Base-by-base conservation (phyloP, 2,888 invertebrate species). In the Tetrapedia diversipes region DNA sequence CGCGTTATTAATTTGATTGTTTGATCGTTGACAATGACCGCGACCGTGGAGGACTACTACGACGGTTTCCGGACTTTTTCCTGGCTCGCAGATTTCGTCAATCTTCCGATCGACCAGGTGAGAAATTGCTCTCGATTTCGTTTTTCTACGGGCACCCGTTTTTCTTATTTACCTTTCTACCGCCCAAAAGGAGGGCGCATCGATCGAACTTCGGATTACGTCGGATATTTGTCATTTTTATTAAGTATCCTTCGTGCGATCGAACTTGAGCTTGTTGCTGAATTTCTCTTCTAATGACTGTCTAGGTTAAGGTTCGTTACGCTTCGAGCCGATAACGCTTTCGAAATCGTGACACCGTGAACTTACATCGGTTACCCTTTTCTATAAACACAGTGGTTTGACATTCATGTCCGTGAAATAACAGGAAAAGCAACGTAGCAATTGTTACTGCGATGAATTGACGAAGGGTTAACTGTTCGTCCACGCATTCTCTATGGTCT, bases 31-130 rank as follows among this genome's bases (percentile, higher is more conserved):
- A 75, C 72, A 72, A 88, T 89, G 87, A 81, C 81, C 78, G 76
- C 63, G 64, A 37, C 66, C 51, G 76, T 77, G 69, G 89, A 86
- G 61, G 87, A 92, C 79, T 93, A 93, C 85, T 96, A 96, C 90
- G 95, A 95, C 90, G 96, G 96, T 73, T 95, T 95, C 90, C 94
- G 94, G 88, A 90, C 94, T 74, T 96, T 97, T 91, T 90, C 93
- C 77, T 95, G 95, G 93, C 88, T 97, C 75, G 94, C 96, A 39
- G 94, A 94, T 85, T 93, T 93, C 89, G 92, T 94, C 83, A 96
- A 96, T 78, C 93, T 97, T 82, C 95, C 96, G 63, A 94, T 97
- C 88, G 97, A 97, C 93, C 94, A 96, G 94, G 96, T 96, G 93
- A 94, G 94, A 63, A 34, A 19, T 32, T 11, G 24, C 37, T 29